Conservation (phyloP, 1,140 invertebrate species). For the Planococcus citri region DNA sequence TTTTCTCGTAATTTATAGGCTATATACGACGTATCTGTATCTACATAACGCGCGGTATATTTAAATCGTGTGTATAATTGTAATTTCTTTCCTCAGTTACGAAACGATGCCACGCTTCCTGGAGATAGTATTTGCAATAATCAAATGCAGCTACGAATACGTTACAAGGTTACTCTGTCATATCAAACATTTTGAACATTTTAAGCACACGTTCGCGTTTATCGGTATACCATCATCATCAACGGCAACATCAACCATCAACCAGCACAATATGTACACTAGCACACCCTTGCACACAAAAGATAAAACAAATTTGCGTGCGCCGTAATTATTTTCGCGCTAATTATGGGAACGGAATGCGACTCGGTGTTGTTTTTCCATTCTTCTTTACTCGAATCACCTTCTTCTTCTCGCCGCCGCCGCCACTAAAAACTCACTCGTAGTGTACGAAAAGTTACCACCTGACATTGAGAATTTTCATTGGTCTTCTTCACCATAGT, state of each 20-base stretch:
- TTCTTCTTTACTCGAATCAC: not conserved
- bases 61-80: not conserved
- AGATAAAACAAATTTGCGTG: conserved; percentile 3
- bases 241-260: too few relatives aligned
- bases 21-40: too few relatives aligned
- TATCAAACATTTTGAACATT: conserved; percentile 4
- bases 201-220: conserved; percentile 6
- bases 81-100: conserved; percentile 1
- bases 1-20: too few relatives aligned
- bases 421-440: not conserved
- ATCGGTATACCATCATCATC: not conserved
- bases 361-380: not conserved
- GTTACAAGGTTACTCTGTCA: not conserved
- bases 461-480: conserved; percentile 6
- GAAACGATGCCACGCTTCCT: not conserved
- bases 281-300: not conserved
- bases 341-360: conserved; percentile 2
- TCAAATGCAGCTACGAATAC: not conserved
- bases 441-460: not conserved
- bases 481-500: not conserved
- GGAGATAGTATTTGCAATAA: conserved; percentile 4
- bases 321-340: not conserved
- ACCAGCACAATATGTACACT: too few relatives aligned
- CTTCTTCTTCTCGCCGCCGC: too few relatives aligned
- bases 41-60: too few relatives aligned